Percentiles rank a stretch among this genome's conserved stretches.
Evolutionary conservation across 1,140 invertebrate species (phyloP).

Genomic region (Drosophila hydei): DNA sequence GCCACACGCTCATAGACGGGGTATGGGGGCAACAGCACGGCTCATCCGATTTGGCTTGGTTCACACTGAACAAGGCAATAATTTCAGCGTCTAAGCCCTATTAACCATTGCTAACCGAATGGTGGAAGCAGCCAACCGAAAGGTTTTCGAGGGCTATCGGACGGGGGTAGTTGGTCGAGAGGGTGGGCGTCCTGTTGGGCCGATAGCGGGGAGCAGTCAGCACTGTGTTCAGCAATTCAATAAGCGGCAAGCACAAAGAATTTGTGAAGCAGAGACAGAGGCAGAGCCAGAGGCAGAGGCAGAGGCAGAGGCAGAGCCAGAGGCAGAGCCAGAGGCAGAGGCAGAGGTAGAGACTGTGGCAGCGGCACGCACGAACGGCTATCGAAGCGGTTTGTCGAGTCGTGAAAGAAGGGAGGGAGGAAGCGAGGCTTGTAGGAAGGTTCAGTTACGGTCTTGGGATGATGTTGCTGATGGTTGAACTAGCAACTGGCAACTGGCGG

Average conservation of each 20-base stretch:
- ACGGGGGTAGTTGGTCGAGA: background rate
- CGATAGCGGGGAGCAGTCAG: constrained; percentile 19
- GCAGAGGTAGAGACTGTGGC: constrained; percentile 2
- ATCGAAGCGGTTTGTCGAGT: constrained; percentile 6
- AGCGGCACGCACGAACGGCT: constrained; percentile 40
- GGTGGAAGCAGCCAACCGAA: constrained; percentile 73
- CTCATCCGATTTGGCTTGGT: constrained; percentile 81
- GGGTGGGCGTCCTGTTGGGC: background rate
- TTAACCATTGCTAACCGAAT: constrained; percentile 82
- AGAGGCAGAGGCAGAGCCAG: no score
- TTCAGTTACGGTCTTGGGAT: constrained; percentile 21
- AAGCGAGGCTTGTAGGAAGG: background rate
- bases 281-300: background rate
- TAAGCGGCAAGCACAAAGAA: constrained; percentile 79
- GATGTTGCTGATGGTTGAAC: constrained; percentile 59
- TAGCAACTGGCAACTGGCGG: constrained; percentile 45
- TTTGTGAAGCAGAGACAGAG: constrained; percentile 38
- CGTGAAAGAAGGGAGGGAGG: background rate
- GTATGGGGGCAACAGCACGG: constrained; percentile 48
- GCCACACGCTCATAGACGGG: constrained; percentile 13
- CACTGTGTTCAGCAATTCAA: constrained; percentile 75
- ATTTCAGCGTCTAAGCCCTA: constrained; percentile 82
- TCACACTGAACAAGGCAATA: constrained; percentile 83
- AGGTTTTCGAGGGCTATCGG: constrained; percentile 11
- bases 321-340: no score